Conservation (phyloP, 2,113 vertebrate species). For the Thamnophis sirtalis region DNA sequence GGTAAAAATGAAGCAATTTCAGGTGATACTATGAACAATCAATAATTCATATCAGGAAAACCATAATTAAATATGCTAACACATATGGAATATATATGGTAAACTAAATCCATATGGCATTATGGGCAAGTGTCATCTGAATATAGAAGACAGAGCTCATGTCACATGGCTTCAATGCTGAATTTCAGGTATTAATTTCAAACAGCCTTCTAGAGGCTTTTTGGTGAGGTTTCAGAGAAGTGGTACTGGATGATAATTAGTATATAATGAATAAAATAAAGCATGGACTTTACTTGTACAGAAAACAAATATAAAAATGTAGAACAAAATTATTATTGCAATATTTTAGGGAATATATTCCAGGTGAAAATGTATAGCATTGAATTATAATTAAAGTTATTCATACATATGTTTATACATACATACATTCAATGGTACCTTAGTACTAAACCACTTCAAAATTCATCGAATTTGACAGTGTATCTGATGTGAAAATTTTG, state of each 20-base stretch:
- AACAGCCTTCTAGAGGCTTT: not conserved
- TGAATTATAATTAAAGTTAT: not conserved
- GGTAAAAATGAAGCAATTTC: not conserved
- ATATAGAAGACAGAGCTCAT: not conserved
- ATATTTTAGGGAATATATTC: not conserved
- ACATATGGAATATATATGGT: not conserved
- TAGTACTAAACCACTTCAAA: not conserved
- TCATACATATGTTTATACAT: not conserved
- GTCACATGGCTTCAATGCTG: not conserved
- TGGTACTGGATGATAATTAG: not conserved
- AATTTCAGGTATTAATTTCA: not conserved
- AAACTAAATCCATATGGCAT: not conserved
- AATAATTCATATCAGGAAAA: not conserved
- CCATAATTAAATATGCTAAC: not conserved
- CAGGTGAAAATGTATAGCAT: not conserved
- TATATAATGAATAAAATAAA: not conserved
- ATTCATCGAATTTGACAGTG: not conserved
- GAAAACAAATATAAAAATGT: not conserved
- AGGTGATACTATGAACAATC: not conserved
- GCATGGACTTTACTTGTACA: not conserved
- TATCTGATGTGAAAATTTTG: not conserved
- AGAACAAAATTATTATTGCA: not conserved
- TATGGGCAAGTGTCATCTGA: not conserved
- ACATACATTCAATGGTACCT: not conserved
- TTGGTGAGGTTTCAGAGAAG: not conserved